These are phyloP conservation scores for Cyrtorhinus lividipennis DNA, from an alignment of 1,140 invertebrate genomes.

Conservation along the genomic window DNA sequence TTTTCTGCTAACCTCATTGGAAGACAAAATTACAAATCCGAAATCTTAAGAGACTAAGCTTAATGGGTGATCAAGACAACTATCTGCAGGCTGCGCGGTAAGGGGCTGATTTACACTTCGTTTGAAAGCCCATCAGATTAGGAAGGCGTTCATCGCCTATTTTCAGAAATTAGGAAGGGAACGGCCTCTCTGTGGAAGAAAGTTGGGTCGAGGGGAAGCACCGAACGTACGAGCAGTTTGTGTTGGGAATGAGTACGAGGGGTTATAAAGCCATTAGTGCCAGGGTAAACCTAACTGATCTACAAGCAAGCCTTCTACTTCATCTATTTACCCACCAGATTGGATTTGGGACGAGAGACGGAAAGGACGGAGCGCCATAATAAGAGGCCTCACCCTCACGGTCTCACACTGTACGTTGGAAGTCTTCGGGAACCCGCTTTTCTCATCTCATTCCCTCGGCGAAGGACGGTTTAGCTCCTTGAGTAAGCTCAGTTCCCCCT, in stretches of 20 bases:
- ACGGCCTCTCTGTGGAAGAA: not conserved
- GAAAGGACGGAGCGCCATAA: too few relatives aligned
- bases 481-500: too few relatives aligned
- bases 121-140: not conserved
- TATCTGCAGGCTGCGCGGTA: too few relatives aligned
- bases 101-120: conserved; percentile 1
- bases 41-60: too few relatives aligned
- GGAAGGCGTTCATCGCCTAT: not conserved
- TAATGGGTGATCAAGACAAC: too few relatives aligned
- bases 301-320: conserved; percentile 2
- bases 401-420: too few relatives aligned
- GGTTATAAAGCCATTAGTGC: conserved; percentile 6
- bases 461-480: too few relatives aligned
- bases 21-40: too few relatives aligned
- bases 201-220: not conserved
- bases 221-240: not conserved
- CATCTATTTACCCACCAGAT: conserved; percentile 6
- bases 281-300: conserved; percentile 7
- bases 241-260: conserved; percentile 1
- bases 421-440: too few relatives aligned
- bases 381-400: too few relatives aligned
- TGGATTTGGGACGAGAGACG: conserved; percentile 1
- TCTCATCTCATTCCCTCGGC: not conserved
- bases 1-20: too few relatives aligned
- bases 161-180: not conserved